Percentiles rank a stretch among this genome's conserved stretches.
phyloP scores from a whole-genome alignment of 2,888 invertebrate species.

The Clusia tigrina region DNA sequence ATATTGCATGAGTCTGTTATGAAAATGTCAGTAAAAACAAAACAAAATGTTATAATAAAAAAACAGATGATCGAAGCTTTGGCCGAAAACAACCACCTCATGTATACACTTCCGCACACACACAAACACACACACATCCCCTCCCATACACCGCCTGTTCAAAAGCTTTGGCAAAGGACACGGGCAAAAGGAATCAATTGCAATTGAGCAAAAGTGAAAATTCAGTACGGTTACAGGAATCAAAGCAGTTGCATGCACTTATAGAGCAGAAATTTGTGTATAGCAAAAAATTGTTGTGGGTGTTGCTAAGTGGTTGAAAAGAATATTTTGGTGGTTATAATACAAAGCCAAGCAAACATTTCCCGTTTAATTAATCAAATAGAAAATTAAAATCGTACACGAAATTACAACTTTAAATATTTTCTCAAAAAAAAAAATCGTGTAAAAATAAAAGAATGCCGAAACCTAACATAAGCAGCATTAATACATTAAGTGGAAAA shows the following conservation, averaged over 20 bases:
- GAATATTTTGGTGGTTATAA: slow-evolving; percentile 22
- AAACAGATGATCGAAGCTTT: neutral
- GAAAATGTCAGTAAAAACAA: neutral
- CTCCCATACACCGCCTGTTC: neutral
- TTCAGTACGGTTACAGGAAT: slow-evolving; percentile 21
- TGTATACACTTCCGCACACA: too few relatives aligned
- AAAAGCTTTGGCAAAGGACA: neutral
- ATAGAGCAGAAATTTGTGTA: slow-evolving; percentile 25
- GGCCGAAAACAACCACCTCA: neutral
- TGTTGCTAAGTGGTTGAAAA: too few relatives aligned
- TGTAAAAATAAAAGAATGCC: slow-evolving; percentile 3
- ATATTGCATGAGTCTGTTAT: too few relatives aligned
- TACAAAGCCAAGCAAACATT: too few relatives aligned
- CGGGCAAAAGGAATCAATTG: neutral
- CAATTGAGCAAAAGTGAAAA: slow-evolving; percentile 21
- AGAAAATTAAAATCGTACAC: slow-evolving; percentile 3
- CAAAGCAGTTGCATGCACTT: neutral
- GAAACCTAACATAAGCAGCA: too few relatives aligned
- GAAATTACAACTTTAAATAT: slow-evolving; percentile 19
- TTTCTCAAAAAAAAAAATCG: slow-evolving; percentile 9
- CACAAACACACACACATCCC: neutral
- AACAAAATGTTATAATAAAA: neutral
- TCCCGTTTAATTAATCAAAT: too few relatives aligned
- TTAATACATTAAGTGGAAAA: too few relatives aligned
- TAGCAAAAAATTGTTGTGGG: too few relatives aligned